phyloP scores from a whole-genome alignment of 53 echinoderm and acorn worm genomes.

The Echinarachnius parma region DNA sequence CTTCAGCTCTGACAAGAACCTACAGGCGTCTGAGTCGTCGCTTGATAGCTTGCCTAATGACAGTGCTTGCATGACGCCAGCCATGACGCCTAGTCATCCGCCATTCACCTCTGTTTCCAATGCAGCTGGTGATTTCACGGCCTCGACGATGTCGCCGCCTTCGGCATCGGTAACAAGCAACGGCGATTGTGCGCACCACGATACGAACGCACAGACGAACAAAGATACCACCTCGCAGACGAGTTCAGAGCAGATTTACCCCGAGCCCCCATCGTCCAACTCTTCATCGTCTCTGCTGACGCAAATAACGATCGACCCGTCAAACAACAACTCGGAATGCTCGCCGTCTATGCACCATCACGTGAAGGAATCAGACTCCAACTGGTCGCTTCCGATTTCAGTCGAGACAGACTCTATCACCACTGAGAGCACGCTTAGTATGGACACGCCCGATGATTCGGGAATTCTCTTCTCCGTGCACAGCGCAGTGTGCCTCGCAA shows the following conservation, averaged over 20 bases:
- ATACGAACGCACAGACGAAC: neutral
- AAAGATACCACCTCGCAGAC: neutral
- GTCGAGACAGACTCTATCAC: slow-evolving; percentile 32
- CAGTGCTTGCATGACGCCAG: neutral
- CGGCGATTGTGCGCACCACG: neutral
- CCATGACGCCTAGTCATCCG: slow-evolving; percentile 18
- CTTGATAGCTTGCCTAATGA: slow-evolving; percentile 16
- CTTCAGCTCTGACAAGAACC: slow-evolving; percentile 46
- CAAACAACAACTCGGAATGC: slow-evolving; percentile 5
- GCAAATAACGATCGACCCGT: slow-evolving; percentile 12
- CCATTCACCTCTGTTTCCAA: slow-evolving; percentile 25
- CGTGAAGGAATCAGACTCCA: slow-evolving; percentile 24
- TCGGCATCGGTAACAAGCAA: neutral
- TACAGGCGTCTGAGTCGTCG: slow-evolving; percentile 39
- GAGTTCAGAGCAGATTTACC: neutral
- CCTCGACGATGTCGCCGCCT: neutral
- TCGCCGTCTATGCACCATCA: slow-evolving; percentile 28
- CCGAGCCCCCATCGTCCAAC: neutral
- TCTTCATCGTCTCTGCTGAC: neutral
- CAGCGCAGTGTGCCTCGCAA: slow-evolving; percentile 44
- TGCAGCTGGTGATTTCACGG: slow-evolving; percentile 13
- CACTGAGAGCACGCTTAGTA: slow-evolving; percentile 40
- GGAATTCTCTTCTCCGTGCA: slow-evolving; percentile 12
- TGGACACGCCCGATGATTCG: slow-evolving; percentile 36
- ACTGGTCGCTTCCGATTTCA: slow-evolving; percentile 32